Percentiles rank a stretch among this genome's conserved stretches.
Evolutionary conservation across 2,797 vertebrate species (phyloP).

Genomic region (Sebastolobus altivelis): DNA sequence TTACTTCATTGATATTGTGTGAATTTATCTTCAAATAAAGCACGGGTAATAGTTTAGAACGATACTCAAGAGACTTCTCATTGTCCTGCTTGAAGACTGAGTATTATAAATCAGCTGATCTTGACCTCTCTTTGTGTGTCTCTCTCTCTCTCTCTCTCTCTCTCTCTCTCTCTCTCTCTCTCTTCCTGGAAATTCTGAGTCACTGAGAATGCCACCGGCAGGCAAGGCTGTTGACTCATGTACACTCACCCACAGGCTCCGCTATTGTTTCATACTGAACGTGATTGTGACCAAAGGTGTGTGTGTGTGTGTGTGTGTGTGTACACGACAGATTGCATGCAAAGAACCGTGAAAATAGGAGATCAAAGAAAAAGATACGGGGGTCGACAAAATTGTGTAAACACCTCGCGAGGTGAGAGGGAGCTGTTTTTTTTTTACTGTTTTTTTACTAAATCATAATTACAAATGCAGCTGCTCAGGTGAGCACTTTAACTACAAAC

Average conservation of each 20-base stretch:
- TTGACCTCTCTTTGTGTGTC: constrained; percentile 33
- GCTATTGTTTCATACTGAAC: constrained; percentile 45
- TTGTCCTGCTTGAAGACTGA: constrained; percentile 5
- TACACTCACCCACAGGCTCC: constrained; percentile 54
- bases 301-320: neutral
- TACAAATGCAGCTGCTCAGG: constrained; percentile 17
- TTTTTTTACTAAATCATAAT: constrained; percentile 8
- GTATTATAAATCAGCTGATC: constrained; percentile 38
- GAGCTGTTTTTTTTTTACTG: neutral
- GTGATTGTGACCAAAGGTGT: constrained; percentile 42
- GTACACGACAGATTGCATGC: constrained; percentile 5
- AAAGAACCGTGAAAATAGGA: constrained; percentile 5
- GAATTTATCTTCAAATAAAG: neutral
- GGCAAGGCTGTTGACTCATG: constrained; percentile 68
- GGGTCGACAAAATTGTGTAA: neutral
- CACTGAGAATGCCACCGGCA: constrained; percentile 55
- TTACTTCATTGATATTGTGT: constrained; percentile 2
- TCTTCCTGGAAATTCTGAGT: constrained; percentile 65
- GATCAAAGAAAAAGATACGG: constrained; percentile 5
- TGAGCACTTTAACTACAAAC: constrained; percentile 9
- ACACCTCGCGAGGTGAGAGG: neutral
- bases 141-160: neutral
- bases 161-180: neutral
- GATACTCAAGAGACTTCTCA: constrained; percentile 13
- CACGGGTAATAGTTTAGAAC: constrained; percentile 5